Evolutionary conservation across 2,888 invertebrate species (phyloP), one percentile per base, ranked within the genome.

Genomic region (Drosophila testacea): DNA sequence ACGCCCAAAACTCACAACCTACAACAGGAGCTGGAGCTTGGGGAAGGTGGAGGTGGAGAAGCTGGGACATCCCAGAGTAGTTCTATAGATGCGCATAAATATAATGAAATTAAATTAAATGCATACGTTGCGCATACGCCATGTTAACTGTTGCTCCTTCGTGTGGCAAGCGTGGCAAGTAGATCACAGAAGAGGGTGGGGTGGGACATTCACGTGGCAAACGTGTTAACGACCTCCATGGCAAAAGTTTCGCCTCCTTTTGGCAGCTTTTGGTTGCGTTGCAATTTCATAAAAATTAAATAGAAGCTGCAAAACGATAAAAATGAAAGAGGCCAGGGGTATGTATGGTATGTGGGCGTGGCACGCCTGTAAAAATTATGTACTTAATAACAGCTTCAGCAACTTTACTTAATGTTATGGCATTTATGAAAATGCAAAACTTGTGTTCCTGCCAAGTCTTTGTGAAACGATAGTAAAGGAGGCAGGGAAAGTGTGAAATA

Each of bases 71-170:
- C 55, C 63, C 62, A 51, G 66, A 68, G 32, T 30, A 4, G 48
- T 75, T 78, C 79, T 79, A 81, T 83, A 84, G 88, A 81, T 84
- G 83, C 86, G 85, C 88, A 89, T 84, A 84, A 84, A 84, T 89
- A 84, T 89, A 84, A 84, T 84, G 83, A 89, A 86, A 86, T 86
- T 86, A 86, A 86, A 86, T 89, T 86, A 89, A 86, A 86, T 86
- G 85, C 88, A 88, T 88, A 88, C 89, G 90, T 89, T 86, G 90
- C 85, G 83, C 90, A 86, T 86, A 86, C 85, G 85, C 89, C 88
- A 77, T 79, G 88, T 86, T 86, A 88, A 86, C 88, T 86, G 85
- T 84, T 84, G 83, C 83, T 81, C 72, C 84, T 83, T 63, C 48
- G 48, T 54, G 48, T 57, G 52, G 63, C 52, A 66, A 47, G 36